phyloP scores from a whole-genome alignment of 2,888 invertebrate species.

The Oligia strigilis region DNA sequence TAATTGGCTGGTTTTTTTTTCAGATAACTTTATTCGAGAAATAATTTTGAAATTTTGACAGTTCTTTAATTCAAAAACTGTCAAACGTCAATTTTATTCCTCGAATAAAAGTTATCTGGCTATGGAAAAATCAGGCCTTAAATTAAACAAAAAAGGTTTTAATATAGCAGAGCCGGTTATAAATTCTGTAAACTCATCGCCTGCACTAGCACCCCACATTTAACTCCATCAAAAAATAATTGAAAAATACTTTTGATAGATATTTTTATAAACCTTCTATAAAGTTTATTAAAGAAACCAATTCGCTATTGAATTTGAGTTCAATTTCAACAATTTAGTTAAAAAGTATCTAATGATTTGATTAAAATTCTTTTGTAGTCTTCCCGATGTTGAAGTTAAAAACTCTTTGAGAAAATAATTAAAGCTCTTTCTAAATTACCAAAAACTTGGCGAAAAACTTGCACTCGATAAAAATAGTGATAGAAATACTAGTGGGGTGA shows the following conservation, averaged over 20 bases:
- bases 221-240: constrained; percentile 60
- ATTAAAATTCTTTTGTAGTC: constrained; percentile 65
- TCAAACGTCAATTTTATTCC: too few relatives aligned
- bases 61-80: too few relatives aligned
- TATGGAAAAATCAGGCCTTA: too few relatives aligned
- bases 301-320: constrained; percentile 66
- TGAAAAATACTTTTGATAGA: constrained; percentile 64
- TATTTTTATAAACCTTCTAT: constrained; percentile 69
- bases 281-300: constrained; percentile 68
- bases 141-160: background rate
- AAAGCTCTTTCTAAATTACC: background rate
- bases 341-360: constrained; percentile 52
- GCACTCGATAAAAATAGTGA: background rate
- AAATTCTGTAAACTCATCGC: constrained; percentile 22
- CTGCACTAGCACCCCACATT: constrained; percentile 37
- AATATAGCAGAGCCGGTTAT: background rate
- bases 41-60: too few relatives aligned
- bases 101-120: too few relatives aligned
- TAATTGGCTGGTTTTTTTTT: background rate
- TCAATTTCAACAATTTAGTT: constrained; percentile 58
- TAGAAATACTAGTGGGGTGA: background rate
- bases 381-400: constrained; percentile 15
- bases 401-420: background rate
- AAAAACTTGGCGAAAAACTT: background rate
- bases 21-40: too few relatives aligned